Conservation (phyloP, 2,113 vertebrate genomes). For the Puma concolor region DNA sequence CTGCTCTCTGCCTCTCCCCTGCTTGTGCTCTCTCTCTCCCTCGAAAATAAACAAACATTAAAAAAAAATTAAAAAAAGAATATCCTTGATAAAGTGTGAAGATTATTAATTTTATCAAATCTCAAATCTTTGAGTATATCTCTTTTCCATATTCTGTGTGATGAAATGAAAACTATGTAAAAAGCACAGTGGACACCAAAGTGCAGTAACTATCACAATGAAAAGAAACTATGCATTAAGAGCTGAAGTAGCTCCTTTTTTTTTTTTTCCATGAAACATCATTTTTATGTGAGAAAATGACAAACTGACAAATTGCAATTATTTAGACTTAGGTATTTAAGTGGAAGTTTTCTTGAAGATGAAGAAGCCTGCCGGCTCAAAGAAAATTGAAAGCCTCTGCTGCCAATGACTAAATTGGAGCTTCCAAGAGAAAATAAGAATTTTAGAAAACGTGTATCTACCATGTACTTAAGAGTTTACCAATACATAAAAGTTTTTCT, state of each 20-base stretch:
- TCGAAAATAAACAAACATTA: too few relatives aligned
- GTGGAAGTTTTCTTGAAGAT: background rate
- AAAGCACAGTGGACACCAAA: background rate
- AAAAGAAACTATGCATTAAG: background rate
- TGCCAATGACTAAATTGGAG: background rate
- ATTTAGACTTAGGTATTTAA: background rate
- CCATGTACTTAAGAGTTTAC: background rate
- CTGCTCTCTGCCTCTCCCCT: too few relatives aligned
- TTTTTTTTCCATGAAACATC: background rate
- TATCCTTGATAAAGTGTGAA: background rate
- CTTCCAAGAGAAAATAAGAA: background rate
- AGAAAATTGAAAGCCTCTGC: background rate
- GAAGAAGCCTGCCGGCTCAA: background rate
- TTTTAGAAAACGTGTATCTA: background rate
- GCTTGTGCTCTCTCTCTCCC: too few relatives aligned
- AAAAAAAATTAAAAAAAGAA: background rate
- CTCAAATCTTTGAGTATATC: background rate
- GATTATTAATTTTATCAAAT: background rate
- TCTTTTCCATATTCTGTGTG: background rate
- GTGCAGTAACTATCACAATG: background rate
- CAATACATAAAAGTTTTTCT: background rate
- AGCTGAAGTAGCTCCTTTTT: background rate
- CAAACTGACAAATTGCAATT: background rate
- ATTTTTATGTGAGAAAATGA: background rate
- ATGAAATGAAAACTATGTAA: background rate